Evolutionary conservation across 2,888 invertebrate species (phyloP).

Genomic region (Beris morrisii): DNA sequence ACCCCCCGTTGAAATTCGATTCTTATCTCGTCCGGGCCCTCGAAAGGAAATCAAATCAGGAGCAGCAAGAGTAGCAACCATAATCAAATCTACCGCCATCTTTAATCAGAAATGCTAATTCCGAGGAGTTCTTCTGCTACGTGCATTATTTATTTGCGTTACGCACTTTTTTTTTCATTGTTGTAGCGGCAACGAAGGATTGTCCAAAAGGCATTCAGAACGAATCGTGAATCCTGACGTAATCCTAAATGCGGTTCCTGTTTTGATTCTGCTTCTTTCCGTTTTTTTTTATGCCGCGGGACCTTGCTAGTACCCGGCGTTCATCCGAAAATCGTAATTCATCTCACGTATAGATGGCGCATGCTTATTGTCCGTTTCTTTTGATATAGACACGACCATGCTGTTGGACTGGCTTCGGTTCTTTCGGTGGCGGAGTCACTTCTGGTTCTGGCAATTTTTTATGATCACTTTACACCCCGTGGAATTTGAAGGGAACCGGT

Average conservation of each 20-base stretch:
- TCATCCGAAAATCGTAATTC: slow-evolving; percentile 34
- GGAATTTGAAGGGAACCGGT: slow-evolving; percentile 3
- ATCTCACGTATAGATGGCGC: slow-evolving; percentile 36
- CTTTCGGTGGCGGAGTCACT: background rate
- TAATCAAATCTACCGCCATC: slow-evolving; percentile 1
- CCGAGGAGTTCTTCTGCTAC: background rate
- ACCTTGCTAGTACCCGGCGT: slow-evolving; percentile 4
- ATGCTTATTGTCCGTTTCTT: slow-evolving; percentile 18
- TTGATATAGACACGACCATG: slow-evolving; percentile 5
- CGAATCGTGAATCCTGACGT: background rate
- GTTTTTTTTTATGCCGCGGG: slow-evolving; percentile 16
- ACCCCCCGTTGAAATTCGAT: slow-evolving; percentile 10
- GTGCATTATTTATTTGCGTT: slow-evolving; percentile 7
- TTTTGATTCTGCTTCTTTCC: background rate
- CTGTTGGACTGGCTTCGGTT: background rate
- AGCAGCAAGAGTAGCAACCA: too few relatives aligned
- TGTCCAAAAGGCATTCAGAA: background rate
- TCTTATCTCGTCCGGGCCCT: background rate
- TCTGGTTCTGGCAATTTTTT: slow-evolving; percentile 14
- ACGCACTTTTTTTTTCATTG: background rate
- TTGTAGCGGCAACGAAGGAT: too few relatives aligned
- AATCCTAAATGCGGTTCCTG: slow-evolving; percentile 9
- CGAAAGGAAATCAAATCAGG: too few relatives aligned
- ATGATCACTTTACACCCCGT: slow-evolving; percentile 17
- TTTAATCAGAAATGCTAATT: slow-evolving; percentile 32